Conservation (phyloP, 2,888 invertebrate species). For the Amphipyra tragopoginis region DNA sequence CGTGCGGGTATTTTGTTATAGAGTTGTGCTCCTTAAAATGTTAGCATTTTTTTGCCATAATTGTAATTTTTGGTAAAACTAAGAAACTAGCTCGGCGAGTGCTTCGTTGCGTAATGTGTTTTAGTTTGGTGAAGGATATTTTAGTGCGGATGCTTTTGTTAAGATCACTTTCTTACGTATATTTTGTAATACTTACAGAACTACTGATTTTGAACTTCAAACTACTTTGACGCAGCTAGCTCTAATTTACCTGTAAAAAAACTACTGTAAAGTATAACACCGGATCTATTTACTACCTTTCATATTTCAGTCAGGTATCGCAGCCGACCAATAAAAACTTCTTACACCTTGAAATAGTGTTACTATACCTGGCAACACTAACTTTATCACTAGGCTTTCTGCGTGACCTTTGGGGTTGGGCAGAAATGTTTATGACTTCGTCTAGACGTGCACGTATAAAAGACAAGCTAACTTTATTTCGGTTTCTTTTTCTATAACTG, state of each 20-base stretch:
- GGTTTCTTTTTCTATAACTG: not conserved
- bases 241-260: not conserved
- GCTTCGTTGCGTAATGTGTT: too few relatives aligned
- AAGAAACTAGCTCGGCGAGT: too few relatives aligned
- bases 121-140: too few relatives aligned
- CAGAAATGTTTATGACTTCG: slow-evolving; percentile 47
- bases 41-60: too few relatives aligned
- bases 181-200: too few relatives aligned
- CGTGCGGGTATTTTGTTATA: too few relatives aligned
- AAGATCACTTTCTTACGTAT: too few relatives aligned
- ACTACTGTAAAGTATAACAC: not conserved
- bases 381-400: slow-evolving; percentile 22
- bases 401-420: slow-evolving; percentile 46
- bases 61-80: too few relatives aligned
- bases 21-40: too few relatives aligned
- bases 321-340: slow-evolving; percentile 23
- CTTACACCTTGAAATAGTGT: slow-evolving; percentile 26
- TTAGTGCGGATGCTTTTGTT: too few relatives aligned
- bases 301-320: not conserved
- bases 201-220: too few relatives aligned
- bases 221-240: too few relatives aligned
- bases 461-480: slow-evolving; percentile 12
- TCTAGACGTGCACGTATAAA: slow-evolving; percentile 41
- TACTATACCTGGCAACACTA: slow-evolving; percentile 3
- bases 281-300: not conserved